Percentiles rank a stretch among this genome's conserved stretches.
phyloP scores from a whole-genome alignment of 2,888 invertebrate species.

The Morpho deidamia region DNA sequence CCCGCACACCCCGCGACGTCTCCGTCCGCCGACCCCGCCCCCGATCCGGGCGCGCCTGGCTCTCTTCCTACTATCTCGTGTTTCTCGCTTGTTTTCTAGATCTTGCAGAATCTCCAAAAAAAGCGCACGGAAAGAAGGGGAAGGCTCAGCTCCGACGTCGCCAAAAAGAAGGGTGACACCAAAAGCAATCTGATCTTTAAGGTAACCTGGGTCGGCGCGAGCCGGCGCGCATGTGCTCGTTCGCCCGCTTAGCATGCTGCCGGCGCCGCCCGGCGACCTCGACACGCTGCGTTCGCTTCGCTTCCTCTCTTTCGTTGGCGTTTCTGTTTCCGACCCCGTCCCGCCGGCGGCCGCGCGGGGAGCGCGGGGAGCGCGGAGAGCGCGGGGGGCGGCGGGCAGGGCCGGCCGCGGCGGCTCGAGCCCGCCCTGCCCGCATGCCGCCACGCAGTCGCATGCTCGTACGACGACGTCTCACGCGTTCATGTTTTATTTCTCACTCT shows the following conservation, averaged over 20 bases:
- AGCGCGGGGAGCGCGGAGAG: slow-evolving; percentile 52
- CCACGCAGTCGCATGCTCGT: slow-evolving; percentile 61
- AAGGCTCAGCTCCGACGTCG: slow-evolving; percentile 95
- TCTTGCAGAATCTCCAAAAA: slow-evolving; percentile 99
- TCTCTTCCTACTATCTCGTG: slow-evolving; percentile 89
- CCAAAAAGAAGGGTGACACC: slow-evolving; percentile 95
- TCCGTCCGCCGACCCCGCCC: slow-evolving; percentile 51
- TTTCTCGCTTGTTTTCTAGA: slow-evolving; percentile 96
- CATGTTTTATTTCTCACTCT: slow-evolving; percentile 67
- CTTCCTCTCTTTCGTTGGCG: slow-evolving; percentile 70
- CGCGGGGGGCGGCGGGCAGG: slow-evolving; percentile 41
- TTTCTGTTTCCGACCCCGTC: slow-evolving; percentile 57
- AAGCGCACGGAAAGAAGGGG: slow-evolving; percentile 98
- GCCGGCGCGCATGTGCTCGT: slow-evolving; percentile 78
- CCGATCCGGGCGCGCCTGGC: slow-evolving; percentile 70
- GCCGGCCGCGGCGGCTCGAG: slow-evolving; percentile 49
- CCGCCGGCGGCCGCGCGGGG: slow-evolving; percentile 61
- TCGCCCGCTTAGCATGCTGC: slow-evolving; percentile 76
- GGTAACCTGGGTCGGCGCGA: slow-evolving; percentile 88
- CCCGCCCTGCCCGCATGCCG: slow-evolving; percentile 39
- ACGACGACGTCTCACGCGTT: slow-evolving; percentile 67
- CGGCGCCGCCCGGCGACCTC: slow-evolving; percentile 70
- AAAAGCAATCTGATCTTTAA: slow-evolving; percentile 99
- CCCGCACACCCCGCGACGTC: slow-evolving; percentile 51
- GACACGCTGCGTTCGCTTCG: slow-evolving; percentile 71